A percentile compares a stretch with the other conserved stretches of the same genome.
These are phyloP conservation scores for Macropis europaea DNA, from an alignment of 2,888 invertebrate genomes.

Conservation along the genomic window DNA sequence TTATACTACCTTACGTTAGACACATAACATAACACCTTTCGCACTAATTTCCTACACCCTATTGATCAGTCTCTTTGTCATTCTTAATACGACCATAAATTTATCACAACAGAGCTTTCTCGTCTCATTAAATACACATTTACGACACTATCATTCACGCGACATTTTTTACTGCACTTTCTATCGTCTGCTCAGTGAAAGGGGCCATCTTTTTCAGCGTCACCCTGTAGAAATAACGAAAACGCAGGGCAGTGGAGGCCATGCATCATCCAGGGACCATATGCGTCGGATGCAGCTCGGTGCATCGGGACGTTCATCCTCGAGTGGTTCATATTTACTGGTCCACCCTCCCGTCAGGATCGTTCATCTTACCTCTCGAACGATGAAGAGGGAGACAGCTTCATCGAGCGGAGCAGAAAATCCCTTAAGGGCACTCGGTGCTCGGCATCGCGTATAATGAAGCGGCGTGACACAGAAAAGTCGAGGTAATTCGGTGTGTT, in stretches of 20 bases:
- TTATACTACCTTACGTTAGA: too few species aligned
- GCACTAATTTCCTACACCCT: too few species aligned
- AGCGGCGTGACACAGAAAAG: constrained; percentile 4
- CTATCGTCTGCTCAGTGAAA: too few species aligned
- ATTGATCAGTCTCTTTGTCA: too few species aligned
- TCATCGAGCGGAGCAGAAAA: background rate
- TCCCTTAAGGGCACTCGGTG: background rate
- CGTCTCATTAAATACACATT: too few species aligned
- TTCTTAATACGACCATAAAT: too few species aligned
- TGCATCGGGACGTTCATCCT: constrained; percentile 18
- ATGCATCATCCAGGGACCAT: constrained; percentile 49
- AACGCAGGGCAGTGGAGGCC: background rate
- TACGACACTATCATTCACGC: too few species aligned
- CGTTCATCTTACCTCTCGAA: background rate
- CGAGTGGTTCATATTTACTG: constrained; percentile 24
- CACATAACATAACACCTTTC: too few species aligned
- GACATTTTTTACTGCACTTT: too few species aligned
- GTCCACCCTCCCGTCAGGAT: constrained; percentile 12
- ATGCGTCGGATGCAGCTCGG: constrained; percentile 26
- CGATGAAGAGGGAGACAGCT: background rate
- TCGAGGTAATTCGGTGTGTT: background rate
- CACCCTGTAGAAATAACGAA: background rate
- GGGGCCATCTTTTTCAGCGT: too few species aligned
- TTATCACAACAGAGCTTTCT: too few species aligned
- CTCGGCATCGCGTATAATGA: background rate